Base-by-base conservation (phyloP, 2,888 invertebrate species). In the Rotaria magnacalcarata region DNA sequence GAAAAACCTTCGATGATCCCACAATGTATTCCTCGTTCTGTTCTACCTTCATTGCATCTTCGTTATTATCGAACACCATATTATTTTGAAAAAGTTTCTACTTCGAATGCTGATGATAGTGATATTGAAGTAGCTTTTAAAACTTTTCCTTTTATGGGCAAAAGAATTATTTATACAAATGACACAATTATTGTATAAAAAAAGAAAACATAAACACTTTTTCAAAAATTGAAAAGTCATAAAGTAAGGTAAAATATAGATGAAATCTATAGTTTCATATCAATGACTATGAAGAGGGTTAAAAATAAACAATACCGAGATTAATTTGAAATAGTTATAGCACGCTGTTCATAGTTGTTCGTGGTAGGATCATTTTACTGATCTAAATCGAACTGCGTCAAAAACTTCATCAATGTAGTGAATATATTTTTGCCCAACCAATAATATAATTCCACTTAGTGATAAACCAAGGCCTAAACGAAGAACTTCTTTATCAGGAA, bases 331-430 rank as follows among this genome's bases (percentile, higher is more conserved):
- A 56, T 56, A 56, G 0, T 14, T 16, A 21, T 56, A 21, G 0
- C 58, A 58, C n/a, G n/a, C 24, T 8, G 6, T 24, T 0, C 6
- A 58, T n/a, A n/a, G n/a, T 10, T 24, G n/a, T 58, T 8, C 21
- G 19, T 34, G 14, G 7, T 7, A 24, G 7, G 19, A 80, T 47
- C 75, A 21, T 47, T 43, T 8, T 14, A n/a, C n/a, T n/a, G 47
- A 0, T 14, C 80, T 47, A n/a, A 47, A 47, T 14, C 80, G 24
- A 10, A 80, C n/a, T 1, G 47, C 19, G 5, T 43, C 80, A 47
- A 80, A 80, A n/a, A 80, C n/a, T 43, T 80, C 24, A 80, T 80
- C 80, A n/a, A 80, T 80, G 47, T 80, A 80, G n/a, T 80, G 47
- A 8, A 80, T 14, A 43, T 47, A 80, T 43, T 19, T 16, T 24